Conservation (phyloP, 2,888 invertebrate species). For the Notodonta ziczac region DNA sequence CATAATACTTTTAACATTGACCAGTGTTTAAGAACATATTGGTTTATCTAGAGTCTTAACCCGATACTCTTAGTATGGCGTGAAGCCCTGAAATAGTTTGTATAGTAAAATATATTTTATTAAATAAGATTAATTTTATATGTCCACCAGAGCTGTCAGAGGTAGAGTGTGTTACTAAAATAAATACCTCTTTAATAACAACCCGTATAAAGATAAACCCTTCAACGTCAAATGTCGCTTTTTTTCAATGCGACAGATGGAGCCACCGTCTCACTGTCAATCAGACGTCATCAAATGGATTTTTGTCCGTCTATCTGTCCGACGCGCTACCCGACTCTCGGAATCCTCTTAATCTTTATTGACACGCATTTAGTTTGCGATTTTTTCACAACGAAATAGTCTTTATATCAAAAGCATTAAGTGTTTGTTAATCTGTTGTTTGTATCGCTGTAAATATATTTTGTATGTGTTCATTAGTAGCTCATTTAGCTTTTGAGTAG, state of each 20-base stretch:
- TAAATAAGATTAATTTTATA: no score
- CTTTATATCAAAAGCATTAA: conserved; percentile 11
- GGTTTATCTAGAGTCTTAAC: no score
- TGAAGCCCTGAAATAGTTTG: no score
- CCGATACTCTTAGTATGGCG: no score
- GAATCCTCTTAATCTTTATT: conserved; percentile 69
- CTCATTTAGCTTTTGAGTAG: conserved; percentile 65
- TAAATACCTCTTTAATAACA: conserved; percentile 17
- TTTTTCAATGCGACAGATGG: conserved; percentile 36
- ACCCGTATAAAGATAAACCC: conserved; percentile 42
- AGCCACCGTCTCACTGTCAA: conserved; percentile 52
- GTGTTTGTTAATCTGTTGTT: neutral
- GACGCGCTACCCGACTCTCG: conserved; percentile 49
- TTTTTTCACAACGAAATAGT: conserved; percentile 14
- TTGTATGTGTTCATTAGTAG: conserved; percentile 62
- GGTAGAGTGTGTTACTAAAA: neutral
- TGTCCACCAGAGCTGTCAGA: neutral
- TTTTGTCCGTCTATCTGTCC: conserved; percentile 57
- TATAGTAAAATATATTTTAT: no score
- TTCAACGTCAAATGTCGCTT: conserved; percentile 43
- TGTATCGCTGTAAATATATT: conserved; percentile 27
- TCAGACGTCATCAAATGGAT: conserved; percentile 63
- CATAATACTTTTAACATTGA: no score
- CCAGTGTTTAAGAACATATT: no score
- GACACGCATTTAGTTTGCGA: conserved; percentile 39